A percentile compares a stretch with the other conserved stretches of the same genome.
Evolutionary conservation across 2,113 vertebrate genomes (phyloP).

Genomic region (Riparia riparia): DNA sequence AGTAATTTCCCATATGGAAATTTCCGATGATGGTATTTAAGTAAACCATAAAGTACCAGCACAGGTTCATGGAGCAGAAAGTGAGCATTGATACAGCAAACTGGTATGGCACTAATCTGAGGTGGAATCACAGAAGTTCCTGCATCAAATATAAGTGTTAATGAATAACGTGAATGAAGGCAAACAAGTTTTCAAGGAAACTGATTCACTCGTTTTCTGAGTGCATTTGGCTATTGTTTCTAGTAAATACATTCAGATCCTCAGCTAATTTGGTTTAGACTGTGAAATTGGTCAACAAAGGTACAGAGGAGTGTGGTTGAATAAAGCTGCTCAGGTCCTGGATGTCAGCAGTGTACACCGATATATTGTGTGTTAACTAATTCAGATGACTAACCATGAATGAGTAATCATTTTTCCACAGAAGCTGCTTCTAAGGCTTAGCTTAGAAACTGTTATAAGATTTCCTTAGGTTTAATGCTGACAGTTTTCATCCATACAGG

Average conservation of each 20-base stretch:
- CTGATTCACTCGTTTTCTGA: not conserved
- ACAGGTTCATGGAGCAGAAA: not conserved
- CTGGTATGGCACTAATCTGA: accelerated
- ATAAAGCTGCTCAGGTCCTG: not conserved
- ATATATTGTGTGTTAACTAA: not conserved
- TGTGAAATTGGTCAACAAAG: not conserved
- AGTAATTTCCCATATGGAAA: not conserved
- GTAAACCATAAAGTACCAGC: not conserved
- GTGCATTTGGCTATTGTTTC: not conserved
- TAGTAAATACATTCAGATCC: accelerated
- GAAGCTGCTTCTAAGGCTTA: not conserved
- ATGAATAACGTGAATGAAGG: not conserved
- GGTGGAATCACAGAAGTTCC: not conserved
- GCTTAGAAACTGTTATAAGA: not conserved
- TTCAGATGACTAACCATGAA: not conserved
- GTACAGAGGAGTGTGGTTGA: not conserved
- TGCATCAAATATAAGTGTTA: not conserved
- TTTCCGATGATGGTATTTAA: not conserved
- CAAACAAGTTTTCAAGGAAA: not conserved
- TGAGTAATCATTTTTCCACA: not conserved
- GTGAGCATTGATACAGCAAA: too few species aligned
- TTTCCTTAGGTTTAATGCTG: not conserved
- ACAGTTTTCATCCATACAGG: not conserved
- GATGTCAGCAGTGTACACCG: not conserved
- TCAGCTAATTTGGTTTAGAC: not conserved